Conservation (phyloP, 2,797 vertebrate genomes). For the Simalia tracyae region DNA sequence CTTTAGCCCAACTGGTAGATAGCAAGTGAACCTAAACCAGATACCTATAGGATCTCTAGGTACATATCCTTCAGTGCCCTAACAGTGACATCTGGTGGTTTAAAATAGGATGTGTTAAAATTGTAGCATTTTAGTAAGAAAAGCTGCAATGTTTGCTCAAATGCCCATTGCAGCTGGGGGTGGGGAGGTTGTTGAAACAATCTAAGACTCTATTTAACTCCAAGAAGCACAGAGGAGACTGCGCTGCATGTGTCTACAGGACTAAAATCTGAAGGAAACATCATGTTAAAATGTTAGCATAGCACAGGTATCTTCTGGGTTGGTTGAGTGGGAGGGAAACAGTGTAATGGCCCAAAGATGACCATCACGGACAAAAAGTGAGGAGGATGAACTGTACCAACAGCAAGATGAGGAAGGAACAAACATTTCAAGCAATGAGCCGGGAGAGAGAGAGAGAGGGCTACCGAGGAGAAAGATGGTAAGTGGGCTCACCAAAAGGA, state of each 20-base stretch:
- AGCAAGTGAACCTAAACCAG: background rate
- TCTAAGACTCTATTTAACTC: background rate
- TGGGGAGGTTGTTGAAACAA: background rate
- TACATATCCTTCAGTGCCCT: background rate
- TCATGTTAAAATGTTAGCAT: too few species aligned
- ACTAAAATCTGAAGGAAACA: too few species aligned
- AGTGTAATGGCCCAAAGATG: too few species aligned
- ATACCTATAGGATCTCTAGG: too few species aligned
- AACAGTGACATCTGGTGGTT: slow-evolving; percentile 12
- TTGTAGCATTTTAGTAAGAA: background rate
- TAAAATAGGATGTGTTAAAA: background rate
- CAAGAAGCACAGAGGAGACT: background rate
- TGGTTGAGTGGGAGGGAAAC: too few species aligned
- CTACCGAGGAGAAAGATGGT: too few species aligned
- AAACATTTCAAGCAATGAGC: background rate
- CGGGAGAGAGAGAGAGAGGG: background rate
- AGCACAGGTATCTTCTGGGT: too few species aligned
- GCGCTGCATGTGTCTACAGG: background rate
- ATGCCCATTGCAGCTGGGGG: too few species aligned
- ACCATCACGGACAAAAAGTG: background rate
- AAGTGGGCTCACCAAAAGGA: too few species aligned
- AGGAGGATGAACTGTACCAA: background rate
- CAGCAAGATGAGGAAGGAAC: background rate
- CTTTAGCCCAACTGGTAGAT: too few species aligned
- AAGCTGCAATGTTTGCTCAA: background rate